phyloP scores from a whole-genome alignment of 2,888 invertebrate species.

The Macropis europaea region DNA sequence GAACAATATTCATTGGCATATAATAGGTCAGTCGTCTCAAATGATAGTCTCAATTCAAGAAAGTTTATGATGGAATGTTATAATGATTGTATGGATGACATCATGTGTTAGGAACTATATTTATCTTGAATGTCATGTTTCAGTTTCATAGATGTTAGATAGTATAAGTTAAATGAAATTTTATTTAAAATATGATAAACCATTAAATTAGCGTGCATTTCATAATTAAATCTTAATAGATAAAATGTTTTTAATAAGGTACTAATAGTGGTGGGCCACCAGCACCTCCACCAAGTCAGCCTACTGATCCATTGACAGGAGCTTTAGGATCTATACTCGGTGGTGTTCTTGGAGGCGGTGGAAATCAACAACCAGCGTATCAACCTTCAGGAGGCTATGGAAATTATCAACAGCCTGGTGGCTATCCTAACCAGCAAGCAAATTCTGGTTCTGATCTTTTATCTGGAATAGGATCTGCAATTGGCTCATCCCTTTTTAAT shows the following conservation, averaged over 20 bases:
- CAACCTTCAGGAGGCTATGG: conserved; percentile 71
- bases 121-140: conserved; percentile 42
- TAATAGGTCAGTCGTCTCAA: conserved; percentile 1
- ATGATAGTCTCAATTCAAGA: conserved; percentile 13
- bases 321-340: conserved; percentile 73
- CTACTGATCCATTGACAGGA: conserved; percentile 68
- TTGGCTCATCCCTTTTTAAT: conserved; percentile 71
- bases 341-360: conserved; percentile 73
- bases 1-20: too few relatives aligned
- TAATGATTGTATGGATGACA: conserved; percentile 46
- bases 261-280: conserved; percentile 45
- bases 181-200: background rate
- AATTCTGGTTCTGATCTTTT: conserved; percentile 68
- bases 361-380: conserved; percentile 60
- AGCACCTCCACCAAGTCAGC: conserved; percentile 48
- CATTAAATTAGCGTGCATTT: background rate
- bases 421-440: conserved; percentile 56
- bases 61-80: conserved; percentile 6
- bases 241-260: conserved; percentile 27
- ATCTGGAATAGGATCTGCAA: conserved; percentile 71
- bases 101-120: conserved; percentile 52
- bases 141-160: conserved; percentile 17
- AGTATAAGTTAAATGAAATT: background rate
- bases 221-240: background rate
- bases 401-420: conserved; percentile 59